Evolutionary conservation across 2,888 invertebrate species (phyloP), one percentile per base, ranked within the genome.

Genomic region (Coelinius sp.): DNA sequence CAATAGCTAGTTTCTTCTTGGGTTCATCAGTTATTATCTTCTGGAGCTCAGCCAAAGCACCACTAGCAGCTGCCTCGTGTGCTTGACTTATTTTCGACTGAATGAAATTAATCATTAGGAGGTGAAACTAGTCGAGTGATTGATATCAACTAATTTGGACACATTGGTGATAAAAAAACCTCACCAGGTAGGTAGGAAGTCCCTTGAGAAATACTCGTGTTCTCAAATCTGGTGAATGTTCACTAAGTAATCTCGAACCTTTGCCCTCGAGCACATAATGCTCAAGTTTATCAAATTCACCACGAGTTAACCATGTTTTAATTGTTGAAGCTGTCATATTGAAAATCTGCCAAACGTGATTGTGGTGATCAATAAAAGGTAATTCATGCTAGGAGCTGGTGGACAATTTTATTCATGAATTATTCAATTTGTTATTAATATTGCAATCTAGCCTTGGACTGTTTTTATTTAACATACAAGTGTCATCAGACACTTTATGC

Each of bases 31-130:
- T 74, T 17, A 88, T 80, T 75, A 92, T 80, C 78, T 90, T 89
- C 88, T 93, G 91, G 12, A 93, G 89, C 81, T 94, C 92, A 35
- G 91, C 86, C 76, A 95, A 87, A n/a, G 93, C 91, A 2, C 94
- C 95, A 69, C 92, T 91, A 73, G 92, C 91, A 3, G 94, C 94
- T 0, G 95, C 93, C 56, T 92, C 92, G 83, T 96, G 95, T 0
- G 95, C 89, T 49, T 93, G 91, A 63, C 93, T 92, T 73, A 95
- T 94, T 87, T 93, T 94, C 1, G 91, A 90, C 92, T 92, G 81
- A 1, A 35, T 59, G 14, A 20, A 35, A 20, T 3, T 10, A 24
- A 20, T 53, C 10, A 41, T 46, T 69, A 14, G 10, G 7, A 12
- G 22, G 24, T 20, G 3, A n/a, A n/a, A 66, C n/a, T 6, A 22